These are phyloP conservation scores for Dicerorhinus sumatrensis DNA, from an alignment of 2,113 vertebrate genomes.

Conservation along the genomic window DNA sequence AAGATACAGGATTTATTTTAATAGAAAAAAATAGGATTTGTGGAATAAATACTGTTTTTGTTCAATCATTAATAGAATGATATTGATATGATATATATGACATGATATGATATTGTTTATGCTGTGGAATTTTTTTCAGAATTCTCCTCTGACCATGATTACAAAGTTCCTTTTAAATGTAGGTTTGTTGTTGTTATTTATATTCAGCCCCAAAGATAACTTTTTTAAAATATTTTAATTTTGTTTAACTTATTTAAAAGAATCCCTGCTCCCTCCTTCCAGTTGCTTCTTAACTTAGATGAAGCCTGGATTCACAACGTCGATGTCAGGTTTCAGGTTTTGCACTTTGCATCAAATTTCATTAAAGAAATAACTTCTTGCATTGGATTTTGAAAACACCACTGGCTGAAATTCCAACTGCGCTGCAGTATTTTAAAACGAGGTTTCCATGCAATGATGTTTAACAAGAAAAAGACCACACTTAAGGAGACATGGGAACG, in stretches of 20 bases:
- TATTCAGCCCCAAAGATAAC: background rate
- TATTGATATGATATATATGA: background rate
- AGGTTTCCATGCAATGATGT: background rate
- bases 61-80: background rate
- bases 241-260: constrained; percentile 8
- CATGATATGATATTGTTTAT: background rate
- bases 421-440: background rate
- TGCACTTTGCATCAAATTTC: constrained; percentile 13
- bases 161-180: constrained; percentile 28
- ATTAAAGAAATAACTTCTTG: constrained; percentile 29
- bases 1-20: background rate
- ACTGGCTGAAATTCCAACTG: background rate
- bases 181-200: background rate
- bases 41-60: background rate
- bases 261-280: background rate
- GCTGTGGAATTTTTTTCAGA: background rate
- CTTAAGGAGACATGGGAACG: background rate
- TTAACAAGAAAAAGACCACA: background rate
- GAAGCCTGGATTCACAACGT: background rate
- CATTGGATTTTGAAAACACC: background rate
- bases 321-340: constrained; percentile 29
- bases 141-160: background rate
- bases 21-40: background rate
- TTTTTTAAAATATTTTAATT: constrained; percentile 33
- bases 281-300: background rate